Conservation (phyloP, 2,888 invertebrate species). For the Octonoba sinensis region DNA sequence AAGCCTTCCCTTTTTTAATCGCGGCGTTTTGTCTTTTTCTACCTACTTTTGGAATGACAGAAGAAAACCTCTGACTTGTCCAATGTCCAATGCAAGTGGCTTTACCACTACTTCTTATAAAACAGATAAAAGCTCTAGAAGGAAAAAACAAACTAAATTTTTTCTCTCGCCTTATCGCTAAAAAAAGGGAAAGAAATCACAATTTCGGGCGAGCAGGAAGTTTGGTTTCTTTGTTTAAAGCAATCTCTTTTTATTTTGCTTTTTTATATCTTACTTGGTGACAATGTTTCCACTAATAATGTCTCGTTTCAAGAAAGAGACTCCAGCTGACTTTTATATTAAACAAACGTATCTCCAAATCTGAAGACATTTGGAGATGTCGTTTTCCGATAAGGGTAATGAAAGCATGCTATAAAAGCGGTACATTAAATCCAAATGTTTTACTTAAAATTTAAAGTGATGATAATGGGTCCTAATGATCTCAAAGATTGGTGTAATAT, state of each 20-base stretch:
- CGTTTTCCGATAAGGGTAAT: too few species aligned
- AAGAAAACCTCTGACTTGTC: slow-evolving; percentile 30
- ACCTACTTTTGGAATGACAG: slow-evolving; percentile 20
- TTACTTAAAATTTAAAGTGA: too few species aligned
- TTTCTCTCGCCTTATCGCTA: neutral
- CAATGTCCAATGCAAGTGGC: slow-evolving; percentile 9
- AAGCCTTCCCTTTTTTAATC: neutral
- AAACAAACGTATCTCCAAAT: too few species aligned
- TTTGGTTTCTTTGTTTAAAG: slow-evolving; percentile 8
- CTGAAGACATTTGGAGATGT: too few species aligned
- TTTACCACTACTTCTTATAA: slow-evolving; percentile 18
- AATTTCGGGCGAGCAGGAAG: slow-evolving; percentile 4
- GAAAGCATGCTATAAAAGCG: too few species aligned
- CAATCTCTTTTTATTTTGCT: neutral
- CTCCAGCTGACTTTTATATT: too few species aligned
- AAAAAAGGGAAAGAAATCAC: neutral
- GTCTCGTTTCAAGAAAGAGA: too few species aligned
- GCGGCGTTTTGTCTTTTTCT: slow-evolving; percentile 16
- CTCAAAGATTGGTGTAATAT: too few species aligned
- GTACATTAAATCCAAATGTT: too few species aligned
- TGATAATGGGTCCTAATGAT: too few species aligned
- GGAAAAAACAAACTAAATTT: slow-evolving; percentile 19
- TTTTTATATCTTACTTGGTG: neutral
- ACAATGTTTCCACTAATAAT: too few species aligned
- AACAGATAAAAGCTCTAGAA: slow-evolving; percentile 20